Conservation (phyloP, 2,797 vertebrate genomes). For the Sebastes baramenuke region DNA sequence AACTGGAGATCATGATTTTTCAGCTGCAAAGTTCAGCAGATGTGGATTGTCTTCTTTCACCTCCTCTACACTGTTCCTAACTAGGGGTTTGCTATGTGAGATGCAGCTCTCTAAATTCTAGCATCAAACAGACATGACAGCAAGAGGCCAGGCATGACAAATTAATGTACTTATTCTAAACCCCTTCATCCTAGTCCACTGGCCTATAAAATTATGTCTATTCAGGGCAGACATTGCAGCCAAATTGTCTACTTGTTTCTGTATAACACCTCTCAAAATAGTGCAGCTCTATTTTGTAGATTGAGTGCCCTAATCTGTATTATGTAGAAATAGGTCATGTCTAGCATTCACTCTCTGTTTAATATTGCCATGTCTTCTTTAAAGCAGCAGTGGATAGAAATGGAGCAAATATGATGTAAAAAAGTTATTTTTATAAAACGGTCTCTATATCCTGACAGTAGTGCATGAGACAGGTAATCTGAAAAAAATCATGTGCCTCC, state of each 20-base stretch:
- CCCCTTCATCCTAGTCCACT: not conserved
- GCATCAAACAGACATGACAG: conserved; percentile 15
- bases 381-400: too few species aligned
- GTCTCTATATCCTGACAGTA: too few species aligned
- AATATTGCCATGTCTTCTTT: not conserved
- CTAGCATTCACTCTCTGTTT: not conserved
- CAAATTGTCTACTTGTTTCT: not conserved
- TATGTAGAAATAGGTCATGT: not conserved
- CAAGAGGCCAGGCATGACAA: conserved; percentile 15
- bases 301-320: not conserved
- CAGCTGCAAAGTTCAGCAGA: conserved; percentile 9
- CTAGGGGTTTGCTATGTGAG: not conserved
- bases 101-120: conserved; percentile 4
- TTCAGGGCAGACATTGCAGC: not conserved
- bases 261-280: not conserved
- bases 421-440: too few species aligned
- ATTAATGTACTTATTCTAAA: not conserved
- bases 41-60: not conserved
- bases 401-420: too few species aligned
- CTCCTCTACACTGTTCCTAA: conserved; percentile 3
- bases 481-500: too few species aligned
- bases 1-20: not conserved
- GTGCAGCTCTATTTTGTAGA: not conserved
- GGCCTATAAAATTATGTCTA: not conserved
- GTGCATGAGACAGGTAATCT: too few species aligned